A percentile compares a stretch with the other conserved stretches of the same genome.
phyloP scores from a whole-genome alignment of 2,113 vertebrate species.

The Orcinus orca region DNA sequence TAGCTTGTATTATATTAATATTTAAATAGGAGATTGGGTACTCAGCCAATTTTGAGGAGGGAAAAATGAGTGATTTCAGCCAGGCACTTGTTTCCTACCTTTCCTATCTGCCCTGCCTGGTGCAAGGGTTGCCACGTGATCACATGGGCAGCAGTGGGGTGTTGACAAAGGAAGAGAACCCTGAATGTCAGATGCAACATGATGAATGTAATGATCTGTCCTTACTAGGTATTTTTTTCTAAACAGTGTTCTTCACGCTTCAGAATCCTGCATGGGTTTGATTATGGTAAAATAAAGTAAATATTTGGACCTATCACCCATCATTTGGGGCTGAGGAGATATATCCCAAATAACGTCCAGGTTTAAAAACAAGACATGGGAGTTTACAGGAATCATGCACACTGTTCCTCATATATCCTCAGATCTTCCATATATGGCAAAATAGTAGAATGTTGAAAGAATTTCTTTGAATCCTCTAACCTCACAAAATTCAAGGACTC shows the following conservation, averaged over 20 bases:
- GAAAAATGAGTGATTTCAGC: background rate
- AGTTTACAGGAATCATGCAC: background rate
- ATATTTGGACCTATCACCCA: background rate
- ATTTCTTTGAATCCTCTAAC: background rate
- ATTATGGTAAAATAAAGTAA: slow-evolving; percentile 44
- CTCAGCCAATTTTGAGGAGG: background rate
- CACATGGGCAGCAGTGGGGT: background rate
- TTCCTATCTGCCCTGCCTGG: background rate
- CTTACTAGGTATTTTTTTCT: background rate
- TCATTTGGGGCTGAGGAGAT: background rate
- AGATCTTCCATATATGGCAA: background rate
- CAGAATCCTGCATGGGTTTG: background rate
- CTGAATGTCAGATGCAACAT: background rate
- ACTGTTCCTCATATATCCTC: background rate
- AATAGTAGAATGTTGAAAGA: background rate
- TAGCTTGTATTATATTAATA: background rate
- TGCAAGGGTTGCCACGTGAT: background rate
- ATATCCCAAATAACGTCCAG: background rate
- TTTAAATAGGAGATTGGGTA: background rate
- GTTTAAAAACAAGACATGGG: background rate
- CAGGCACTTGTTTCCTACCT: background rate
- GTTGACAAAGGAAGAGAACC: background rate
- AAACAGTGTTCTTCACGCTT: background rate
- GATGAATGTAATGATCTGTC: background rate
- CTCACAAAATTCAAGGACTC: background rate